Percentiles rank a stretch among this genome's conserved stretches.
Conservation (phyloP, 2,888 invertebrate species). For the Linnaemya vulpina region DNA sequence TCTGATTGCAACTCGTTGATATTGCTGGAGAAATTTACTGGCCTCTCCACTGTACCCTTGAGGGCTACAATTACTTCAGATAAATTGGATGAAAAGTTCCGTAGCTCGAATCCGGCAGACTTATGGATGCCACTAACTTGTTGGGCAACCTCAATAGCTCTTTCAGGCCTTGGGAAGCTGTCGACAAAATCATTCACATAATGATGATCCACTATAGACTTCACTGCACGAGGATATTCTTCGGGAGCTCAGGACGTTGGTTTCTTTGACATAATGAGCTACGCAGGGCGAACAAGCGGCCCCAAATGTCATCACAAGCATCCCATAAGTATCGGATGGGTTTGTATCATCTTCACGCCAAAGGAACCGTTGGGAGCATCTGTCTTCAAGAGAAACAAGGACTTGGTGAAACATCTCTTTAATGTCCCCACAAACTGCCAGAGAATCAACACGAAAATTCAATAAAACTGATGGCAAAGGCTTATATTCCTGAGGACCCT, state of each 20-base stretch:
- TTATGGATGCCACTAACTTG: slow-evolving; percentile 59
- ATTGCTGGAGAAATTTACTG: background rate
- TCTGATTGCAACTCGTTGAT: background rate
- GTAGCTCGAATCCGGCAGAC: slow-evolving; percentile 50
- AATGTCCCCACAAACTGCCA: slow-evolving; percentile 35
- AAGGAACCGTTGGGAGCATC: slow-evolving; percentile 14
- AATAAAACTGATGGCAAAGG: slow-evolving; percentile 38
- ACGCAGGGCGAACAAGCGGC: slow-evolving; percentile 25
- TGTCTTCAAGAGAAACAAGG: slow-evolving; percentile 8
- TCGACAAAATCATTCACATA: background rate
- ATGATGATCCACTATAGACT: slow-evolving; percentile 11
- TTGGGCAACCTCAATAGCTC: slow-evolving; percentile 9
- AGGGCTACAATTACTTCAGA: background rate
- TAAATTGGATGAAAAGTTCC: slow-evolving; percentile 31
- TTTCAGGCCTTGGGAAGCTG: slow-evolving; percentile 1
- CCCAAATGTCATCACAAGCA: slow-evolving; percentile 21
- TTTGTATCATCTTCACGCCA: background rate
- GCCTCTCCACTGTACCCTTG: too few species aligned
- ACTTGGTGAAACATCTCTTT: slow-evolving; percentile 47
- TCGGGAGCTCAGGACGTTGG: slow-evolving; percentile 45
- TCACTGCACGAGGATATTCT: slow-evolving; percentile 50
- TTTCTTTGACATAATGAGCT: slow-evolving; percentile 40
- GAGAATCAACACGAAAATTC: slow-evolving; percentile 26
- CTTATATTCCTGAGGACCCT: slow-evolving; percentile 39
- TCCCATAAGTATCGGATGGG: background rate